These are phyloP conservation scores for Acleris cristana DNA, from an alignment of 2,888 invertebrate genomes.

Conservation along the genomic window DNA sequence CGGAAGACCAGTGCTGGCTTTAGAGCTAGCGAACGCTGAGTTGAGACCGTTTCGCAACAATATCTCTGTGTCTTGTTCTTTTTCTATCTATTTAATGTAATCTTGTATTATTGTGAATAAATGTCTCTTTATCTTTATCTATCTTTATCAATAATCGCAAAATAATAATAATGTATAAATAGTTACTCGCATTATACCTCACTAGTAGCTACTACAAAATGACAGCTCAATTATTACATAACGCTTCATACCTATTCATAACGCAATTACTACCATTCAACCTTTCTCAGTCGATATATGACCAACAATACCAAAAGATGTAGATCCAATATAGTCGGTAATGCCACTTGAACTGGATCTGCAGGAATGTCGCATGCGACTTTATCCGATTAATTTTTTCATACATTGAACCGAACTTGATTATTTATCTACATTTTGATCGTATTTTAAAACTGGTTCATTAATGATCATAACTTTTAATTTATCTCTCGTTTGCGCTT, in stretches of 20 bases:
- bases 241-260: conserved; percentile 31
- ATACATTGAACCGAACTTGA: conserved; percentile 56
- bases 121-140: no score
- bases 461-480: conserved; percentile 76
- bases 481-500: conserved; percentile 62
- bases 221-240: conserved; percentile 34
- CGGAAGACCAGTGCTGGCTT: no score
- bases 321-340: conserved; percentile 47
- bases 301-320: conserved; percentile 47
- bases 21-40: no score
- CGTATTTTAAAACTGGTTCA: conserved; percentile 76
- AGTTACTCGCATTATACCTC: no score
- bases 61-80: no score
- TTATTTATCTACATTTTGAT: conserved; percentile 67
- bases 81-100: no score
- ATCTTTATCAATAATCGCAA: no score
- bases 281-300: conserved; percentile 34
- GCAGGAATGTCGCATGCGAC: conserved; percentile 55
- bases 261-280: conserved; percentile 33
- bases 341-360: conserved; percentile 48
- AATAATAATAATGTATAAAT: no score
- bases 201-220: no score
- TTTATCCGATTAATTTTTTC: conserved; percentile 63
- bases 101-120: no score
- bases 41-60: no score